phyloP scores from a whole-genome alignment of 2,797 vertebrate species.

The Epinephelus malabaricus region DNA sequence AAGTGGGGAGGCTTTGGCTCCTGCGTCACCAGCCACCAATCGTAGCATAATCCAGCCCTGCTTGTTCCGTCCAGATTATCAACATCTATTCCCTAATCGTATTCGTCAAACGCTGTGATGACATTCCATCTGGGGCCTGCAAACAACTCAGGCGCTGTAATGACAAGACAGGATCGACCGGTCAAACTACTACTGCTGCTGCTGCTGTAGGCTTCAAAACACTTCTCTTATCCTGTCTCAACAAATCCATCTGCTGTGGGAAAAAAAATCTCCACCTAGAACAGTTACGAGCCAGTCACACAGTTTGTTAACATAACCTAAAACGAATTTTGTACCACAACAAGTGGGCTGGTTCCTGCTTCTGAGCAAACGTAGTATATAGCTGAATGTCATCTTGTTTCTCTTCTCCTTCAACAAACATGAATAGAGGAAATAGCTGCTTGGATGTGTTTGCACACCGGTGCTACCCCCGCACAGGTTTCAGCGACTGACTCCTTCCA shows the following conservation, averaged over 20 bases:
- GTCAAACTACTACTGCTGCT: conserved; percentile 44
- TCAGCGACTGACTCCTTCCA: neutral
- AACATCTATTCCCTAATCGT: conserved; percentile 80
- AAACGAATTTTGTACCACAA: neutral
- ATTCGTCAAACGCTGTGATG: conserved; percentile 56
- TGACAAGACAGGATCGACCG: conserved; percentile 56
- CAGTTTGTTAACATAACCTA: conserved; percentile 4
- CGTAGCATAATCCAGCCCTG: conserved; percentile 74
- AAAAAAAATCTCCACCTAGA: conserved; percentile 1
- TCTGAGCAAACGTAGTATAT: conserved; percentile 8
- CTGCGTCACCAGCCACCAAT: conserved; percentile 67
- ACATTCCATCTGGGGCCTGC: conserved; percentile 75
- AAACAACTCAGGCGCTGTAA: conserved; percentile 33
- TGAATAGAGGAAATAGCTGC: conserved; percentile 48
- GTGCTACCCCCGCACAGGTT: conserved; percentile 9
- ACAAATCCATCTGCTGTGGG: conserved; percentile 51
- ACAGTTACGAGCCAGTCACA: neutral
- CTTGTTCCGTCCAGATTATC: conserved; percentile 82
- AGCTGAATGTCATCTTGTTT: conserved; percentile 37
- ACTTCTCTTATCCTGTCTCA: conserved; percentile 51
- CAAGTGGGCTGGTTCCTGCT: conserved; percentile 43
- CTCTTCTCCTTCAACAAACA: conserved; percentile 49
- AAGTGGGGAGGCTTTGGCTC: conserved; percentile 61
- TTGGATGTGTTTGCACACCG: conserved; percentile 56
- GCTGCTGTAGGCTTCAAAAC: conserved; percentile 11